phyloP scores from a whole-genome alignment of 2,888 invertebrate species.

The Acholoe squamosa region DNA sequence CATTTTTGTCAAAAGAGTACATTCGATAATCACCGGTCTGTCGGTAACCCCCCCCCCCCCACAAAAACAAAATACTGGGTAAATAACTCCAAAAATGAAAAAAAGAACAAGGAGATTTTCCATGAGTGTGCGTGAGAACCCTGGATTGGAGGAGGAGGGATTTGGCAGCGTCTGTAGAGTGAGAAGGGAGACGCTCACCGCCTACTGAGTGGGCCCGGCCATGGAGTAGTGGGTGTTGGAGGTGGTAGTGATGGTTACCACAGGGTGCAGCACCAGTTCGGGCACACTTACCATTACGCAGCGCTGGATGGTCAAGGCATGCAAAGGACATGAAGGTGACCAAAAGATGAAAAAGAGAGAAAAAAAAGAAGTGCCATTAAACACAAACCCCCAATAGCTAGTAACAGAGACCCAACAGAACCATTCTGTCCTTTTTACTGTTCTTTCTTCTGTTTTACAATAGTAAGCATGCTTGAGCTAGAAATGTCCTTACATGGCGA shows the following conservation, averaged over 20 bases:
- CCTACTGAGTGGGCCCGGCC: background rate
- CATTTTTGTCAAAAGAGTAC: no score
- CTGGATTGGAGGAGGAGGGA: background rate
- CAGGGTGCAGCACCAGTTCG: slow-evolving; percentile 23
- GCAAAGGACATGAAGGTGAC: slow-evolving; percentile 62
- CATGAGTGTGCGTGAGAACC: no score
- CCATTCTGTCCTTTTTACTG: background rate
- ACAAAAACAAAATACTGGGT: no score
- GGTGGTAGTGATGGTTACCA: slow-evolving; percentile 34
- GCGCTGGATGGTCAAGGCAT: slow-evolving; percentile 62
- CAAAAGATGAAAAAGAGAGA: slow-evolving; percentile 52
- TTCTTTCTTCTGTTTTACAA: slow-evolving; percentile 28
- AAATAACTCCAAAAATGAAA: no score
- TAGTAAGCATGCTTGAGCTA: slow-evolving; percentile 35
- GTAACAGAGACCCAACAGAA: slow-evolving; percentile 1
- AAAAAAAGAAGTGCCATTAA: slow-evolving; percentile 50
- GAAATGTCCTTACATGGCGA: slow-evolving; percentile 9
- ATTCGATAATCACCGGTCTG: no score
- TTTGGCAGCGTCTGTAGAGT: background rate
- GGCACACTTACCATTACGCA: slow-evolving; percentile 61
- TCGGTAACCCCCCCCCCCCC: no score
- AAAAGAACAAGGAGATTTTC: no score
- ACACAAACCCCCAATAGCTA: slow-evolving; percentile 33
- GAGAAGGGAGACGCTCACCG: slow-evolving; percentile 4
- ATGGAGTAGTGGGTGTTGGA: background rate